Evolutionary conservation across 2,797 vertebrate genomes (phyloP).

Genomic region (Enteromius radiatus): DNA sequence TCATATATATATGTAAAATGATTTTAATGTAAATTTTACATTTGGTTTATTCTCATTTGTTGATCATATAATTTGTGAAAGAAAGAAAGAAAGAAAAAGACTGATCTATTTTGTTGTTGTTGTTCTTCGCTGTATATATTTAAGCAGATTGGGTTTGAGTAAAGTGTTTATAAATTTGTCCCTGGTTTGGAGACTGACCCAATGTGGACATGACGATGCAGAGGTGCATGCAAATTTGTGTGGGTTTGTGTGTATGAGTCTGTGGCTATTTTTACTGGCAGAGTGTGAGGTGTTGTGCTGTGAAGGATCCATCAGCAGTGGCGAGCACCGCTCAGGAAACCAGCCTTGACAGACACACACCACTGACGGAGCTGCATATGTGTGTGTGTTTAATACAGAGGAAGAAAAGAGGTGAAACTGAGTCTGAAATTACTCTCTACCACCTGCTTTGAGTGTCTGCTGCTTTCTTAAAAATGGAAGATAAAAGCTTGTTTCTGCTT

Average conservation of each 20-base stretch:
- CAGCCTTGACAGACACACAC: conserved; percentile 63
- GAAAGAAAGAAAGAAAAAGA: neutral
- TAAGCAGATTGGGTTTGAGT: neutral
- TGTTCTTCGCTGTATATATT: neutral
- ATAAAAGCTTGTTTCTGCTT: conserved; percentile 36
- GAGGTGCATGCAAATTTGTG: conserved; percentile 41
- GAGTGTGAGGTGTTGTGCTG: conserved; percentile 61
- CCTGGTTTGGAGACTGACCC: conserved; percentile 20
- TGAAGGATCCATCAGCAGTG: conserved; percentile 65
- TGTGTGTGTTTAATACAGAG: conserved; percentile 48
- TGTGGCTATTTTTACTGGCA: conserved; percentile 53
- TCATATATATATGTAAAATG: neutral
- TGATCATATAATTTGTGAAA: neutral
- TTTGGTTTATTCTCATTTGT: neutral
- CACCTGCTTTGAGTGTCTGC: conserved; percentile 28
- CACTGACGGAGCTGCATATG: conserved; percentile 54
- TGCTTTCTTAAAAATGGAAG: conserved; percentile 23
- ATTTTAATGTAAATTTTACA: neutral
- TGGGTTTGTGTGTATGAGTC: conserved; percentile 41
- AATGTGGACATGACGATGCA: conserved; percentile 21
- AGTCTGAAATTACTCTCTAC: conserved; percentile 17
- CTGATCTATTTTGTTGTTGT: neutral
- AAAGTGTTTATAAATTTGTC: conserved; percentile 9
- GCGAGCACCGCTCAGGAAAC: conserved; percentile 58
- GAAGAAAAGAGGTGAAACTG: conserved; percentile 26